Evolutionary conservation across 2,113 vertebrate genomes (phyloP).

Genomic region (Xyrauchen texanus): DNA sequence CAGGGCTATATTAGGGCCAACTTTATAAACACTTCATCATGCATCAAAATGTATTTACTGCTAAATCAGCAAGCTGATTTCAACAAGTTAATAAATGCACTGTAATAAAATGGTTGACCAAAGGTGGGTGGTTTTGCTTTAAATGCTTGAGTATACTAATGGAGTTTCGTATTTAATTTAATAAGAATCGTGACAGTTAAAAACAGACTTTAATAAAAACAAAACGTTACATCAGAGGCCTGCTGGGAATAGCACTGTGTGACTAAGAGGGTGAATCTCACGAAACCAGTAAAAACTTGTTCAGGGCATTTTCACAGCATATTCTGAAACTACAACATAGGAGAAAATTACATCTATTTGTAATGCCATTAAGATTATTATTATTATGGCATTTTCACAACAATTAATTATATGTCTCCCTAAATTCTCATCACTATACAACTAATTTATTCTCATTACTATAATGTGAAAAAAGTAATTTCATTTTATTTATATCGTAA

Average conservation of each 20-base stretch:
- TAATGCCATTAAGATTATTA: too few species aligned
- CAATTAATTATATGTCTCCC: too few species aligned
- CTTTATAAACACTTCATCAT: neutral
- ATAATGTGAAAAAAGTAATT: too few species aligned
- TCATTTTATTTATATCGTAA: too few species aligned
- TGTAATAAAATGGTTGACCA: neutral
- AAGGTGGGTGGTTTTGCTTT: slow-evolving; percentile 29
- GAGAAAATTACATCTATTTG: too few species aligned
- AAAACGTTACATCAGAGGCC: neutral
- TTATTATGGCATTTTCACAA: too few species aligned
- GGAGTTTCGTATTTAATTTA: neutral
- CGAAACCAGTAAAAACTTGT: too few species aligned
- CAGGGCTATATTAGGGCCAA: neutral
- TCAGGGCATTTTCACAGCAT: too few species aligned
- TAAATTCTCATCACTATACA: too few species aligned
- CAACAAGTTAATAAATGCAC: neutral
- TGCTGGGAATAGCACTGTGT: slow-evolving; percentile 9
- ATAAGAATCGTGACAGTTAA: slow-evolving; percentile 27
- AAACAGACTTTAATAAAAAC: slow-evolving; percentile 8
- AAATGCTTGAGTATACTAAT: neutral
- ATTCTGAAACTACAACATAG: too few species aligned
- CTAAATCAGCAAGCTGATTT: neutral
- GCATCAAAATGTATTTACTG: neutral
- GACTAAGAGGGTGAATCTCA: too few species aligned
- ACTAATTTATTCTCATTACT: too few species aligned